Base-by-base conservation (phyloP, 1,140 invertebrate genomes). In the Drosophila chauvacae region DNA sequence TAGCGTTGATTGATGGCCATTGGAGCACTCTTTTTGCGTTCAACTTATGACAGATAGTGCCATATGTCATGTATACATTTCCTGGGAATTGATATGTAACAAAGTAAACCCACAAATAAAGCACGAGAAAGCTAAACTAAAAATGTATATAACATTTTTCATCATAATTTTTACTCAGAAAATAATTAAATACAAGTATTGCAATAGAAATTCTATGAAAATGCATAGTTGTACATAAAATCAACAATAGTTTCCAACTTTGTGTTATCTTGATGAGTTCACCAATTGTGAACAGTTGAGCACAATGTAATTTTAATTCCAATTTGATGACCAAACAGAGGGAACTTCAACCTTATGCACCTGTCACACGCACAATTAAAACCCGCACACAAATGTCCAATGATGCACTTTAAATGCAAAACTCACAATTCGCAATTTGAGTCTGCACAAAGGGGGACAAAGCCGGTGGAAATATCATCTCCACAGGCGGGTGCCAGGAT, bases 391-490 rank as follows among this genome's bases (percentile, higher is more conserved):
- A 50, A 33, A 55, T 61, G 44, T 47, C 44, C 73, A 65, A 62
- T 48, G 58, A 56, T 39, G 48, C 72, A 71, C 59, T 81, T 81
- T 81, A 63, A 71, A 62, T 66, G 65, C 59, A 72, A 71, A 62
- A 81, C 45, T 37, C 53, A 75, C 62, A 60, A 42, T 60, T 60
- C 33, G 56, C 20, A 30, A 13, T 47, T 39, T 37, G 39, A 39
- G 51, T 33, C 35, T 63, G 58, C 28, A 45, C 23, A 77, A 58
- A 59, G 18, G 51, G 20, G 41, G 18, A 6, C 23, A 44, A 37
- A 37, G 18, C 11, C 23, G n/a, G 42, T 3, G 23, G 28, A 44
- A 69, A 57, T 53, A 42, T 26, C 39, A 44, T 33, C n/a, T 39
- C 20, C n/a, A 18, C 39, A 47, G 23, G 7, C 41, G 28, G 33